Base-by-base conservation (phyloP, 2,888 invertebrate genomes). In the Erannis defoliaria region DNA sequence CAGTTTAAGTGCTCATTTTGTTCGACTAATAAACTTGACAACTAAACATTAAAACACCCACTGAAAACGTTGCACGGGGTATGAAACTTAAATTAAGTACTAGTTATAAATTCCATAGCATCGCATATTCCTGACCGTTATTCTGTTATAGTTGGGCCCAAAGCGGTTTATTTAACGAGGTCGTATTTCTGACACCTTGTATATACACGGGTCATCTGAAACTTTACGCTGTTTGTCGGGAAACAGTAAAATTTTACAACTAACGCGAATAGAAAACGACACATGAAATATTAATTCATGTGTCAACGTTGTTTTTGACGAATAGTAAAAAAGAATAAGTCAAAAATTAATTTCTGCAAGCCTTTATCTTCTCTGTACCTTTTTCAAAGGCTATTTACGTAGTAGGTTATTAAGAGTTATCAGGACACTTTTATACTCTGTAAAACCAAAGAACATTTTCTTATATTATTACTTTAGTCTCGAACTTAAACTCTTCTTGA, bases 231-330 rank as follows among this genome's bases (percentile, higher is more conserved):
- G 53, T 56, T 56, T 62, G 56, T 42, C 62, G 43, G 68, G 71
- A 78, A 73, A 62, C 56, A 2, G 53, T 68, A 62, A 60, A 61
- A 63, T 61, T 74, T 55, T 55, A 61, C 55, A 51, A 37, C 45
- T 16, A 14, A 33, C 51, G 38, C 51, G 31, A 55, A 61, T 51
- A 51, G 45, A 55, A 0, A 29, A 51, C 55, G 61, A 55, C 55
- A 50, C 50, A 43, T 49, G 48, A 43, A 9, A 45, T 31, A 31
- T 14, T 26, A 31, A 43, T 50, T n/a, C 19, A 10, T 31, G 31
- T 37, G 29, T 23, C 5, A 23, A 33, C 10, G 31, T 42, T 49
- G 33, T 29, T 21, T 37, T 48, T 18, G 26, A 18, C 21, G 14
- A 19, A 48, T 37, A 29, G 12, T 14, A 26, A 3, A n/a, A n/a